phyloP scores from a whole-genome alignment of 2,113 vertebrate species.

The Rhipidura dahli region DNA sequence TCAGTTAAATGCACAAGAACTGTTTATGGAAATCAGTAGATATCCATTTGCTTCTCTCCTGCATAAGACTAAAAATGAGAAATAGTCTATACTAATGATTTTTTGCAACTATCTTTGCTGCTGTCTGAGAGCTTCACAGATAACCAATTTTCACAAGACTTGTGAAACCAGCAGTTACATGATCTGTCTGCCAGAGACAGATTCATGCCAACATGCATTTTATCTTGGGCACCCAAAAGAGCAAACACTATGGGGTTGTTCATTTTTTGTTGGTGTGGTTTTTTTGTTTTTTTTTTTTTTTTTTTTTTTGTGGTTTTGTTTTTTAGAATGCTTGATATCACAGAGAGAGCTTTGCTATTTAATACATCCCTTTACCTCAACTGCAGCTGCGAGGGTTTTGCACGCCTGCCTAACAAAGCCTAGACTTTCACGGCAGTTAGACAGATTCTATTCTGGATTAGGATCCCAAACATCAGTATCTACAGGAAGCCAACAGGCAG shows the following conservation, averaged over 20 bases:
- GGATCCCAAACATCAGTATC: background rate
- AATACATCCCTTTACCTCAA: background rate
- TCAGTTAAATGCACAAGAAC: background rate
- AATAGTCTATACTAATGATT: background rate
- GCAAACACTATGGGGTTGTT: background rate
- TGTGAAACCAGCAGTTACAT: background rate
- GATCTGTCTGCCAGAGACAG: background rate
- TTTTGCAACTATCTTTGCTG: background rate
- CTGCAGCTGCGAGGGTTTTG: background rate
- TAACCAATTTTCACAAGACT: background rate
- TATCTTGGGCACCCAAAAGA: background rate
- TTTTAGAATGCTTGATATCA: background rate
- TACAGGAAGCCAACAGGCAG: background rate
- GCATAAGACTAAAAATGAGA: background rate
- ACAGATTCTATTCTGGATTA: background rate
- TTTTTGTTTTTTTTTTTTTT: too few relatives aligned
- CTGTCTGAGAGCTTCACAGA: background rate
- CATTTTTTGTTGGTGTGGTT: background rate
- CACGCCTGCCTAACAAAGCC: background rate
- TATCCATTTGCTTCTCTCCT: background rate
- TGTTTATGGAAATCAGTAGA: background rate
- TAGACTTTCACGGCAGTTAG: background rate
- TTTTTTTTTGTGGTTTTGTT: too few relatives aligned
- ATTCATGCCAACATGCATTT: background rate
- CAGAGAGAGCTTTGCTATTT: background rate